These are phyloP conservation scores for Indicator maculatus DNA, from an alignment of 2,113 vertebrate species.

Conservation along the genomic window DNA sequence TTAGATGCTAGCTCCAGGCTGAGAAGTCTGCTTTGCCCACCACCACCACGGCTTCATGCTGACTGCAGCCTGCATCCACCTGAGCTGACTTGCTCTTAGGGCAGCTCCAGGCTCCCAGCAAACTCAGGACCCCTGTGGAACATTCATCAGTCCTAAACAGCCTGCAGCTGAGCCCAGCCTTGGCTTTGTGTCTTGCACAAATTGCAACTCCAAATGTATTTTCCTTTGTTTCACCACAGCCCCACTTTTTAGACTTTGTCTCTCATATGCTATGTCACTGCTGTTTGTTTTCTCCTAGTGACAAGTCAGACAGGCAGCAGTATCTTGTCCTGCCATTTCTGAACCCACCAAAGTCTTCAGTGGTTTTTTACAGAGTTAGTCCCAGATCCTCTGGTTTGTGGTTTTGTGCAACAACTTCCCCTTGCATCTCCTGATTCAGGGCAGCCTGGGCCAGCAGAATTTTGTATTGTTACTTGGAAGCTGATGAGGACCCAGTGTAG, in stretches of 20 bases:
- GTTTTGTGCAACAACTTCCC: not conserved
- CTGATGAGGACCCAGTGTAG: not conserved
- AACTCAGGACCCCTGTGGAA: not conserved
- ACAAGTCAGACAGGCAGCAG: not conserved
- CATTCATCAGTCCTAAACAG: not conserved
- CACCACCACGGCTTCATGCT: not conserved
- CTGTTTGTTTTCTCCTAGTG: not conserved
- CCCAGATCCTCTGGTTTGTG: not conserved
- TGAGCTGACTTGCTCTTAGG: not conserved
- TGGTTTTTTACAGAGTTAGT: not conserved
- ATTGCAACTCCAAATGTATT: not conserved
- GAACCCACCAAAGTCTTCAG: not conserved
- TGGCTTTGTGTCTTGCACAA: not conserved
- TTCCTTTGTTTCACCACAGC: not conserved
- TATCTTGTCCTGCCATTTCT: not conserved
- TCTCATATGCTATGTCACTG: not conserved
- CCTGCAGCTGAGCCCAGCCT: not conserved
- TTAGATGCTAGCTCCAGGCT: not conserved
- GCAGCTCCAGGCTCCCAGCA: not conserved
- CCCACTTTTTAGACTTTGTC: not conserved
- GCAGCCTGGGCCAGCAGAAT: not conserved
- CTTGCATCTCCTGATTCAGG: not conserved
- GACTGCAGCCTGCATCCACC: not conserved
- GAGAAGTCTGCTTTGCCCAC: not conserved
- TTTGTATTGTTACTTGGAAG: not conserved